Evolutionary conservation across 2,113 vertebrate species (phyloP).

Genomic region (Sinocyclocheilus rhinocerous): DNA sequence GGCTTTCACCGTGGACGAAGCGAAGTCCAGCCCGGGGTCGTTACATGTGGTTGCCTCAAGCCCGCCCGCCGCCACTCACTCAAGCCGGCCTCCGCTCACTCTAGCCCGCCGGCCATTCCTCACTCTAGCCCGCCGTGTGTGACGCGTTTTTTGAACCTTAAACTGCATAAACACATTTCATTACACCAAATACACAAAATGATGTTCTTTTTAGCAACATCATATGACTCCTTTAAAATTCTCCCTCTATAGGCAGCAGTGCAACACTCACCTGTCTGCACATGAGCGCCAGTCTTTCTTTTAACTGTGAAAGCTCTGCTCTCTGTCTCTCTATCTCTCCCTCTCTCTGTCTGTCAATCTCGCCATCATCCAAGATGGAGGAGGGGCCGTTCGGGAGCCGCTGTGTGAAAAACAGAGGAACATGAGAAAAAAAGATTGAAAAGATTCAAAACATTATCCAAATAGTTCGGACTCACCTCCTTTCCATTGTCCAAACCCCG

Average conservation of each 20-base stretch:
- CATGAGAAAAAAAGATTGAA: not conserved
- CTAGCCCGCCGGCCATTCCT: too few species aligned
- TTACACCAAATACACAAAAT: too few species aligned
- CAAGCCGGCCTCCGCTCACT: too few species aligned
- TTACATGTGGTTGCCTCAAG: too few species aligned
- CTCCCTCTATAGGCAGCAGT: not conserved
- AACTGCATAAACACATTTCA: too few species aligned
- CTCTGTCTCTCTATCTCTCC: conserved; percentile 85
- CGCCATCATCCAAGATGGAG: conserved; percentile 71
- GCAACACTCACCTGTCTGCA: conserved; percentile 81
- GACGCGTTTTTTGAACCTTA: too few species aligned
- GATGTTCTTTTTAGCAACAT: too few species aligned
- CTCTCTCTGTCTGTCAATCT: conserved; percentile 78
- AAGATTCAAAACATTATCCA: not conserved
- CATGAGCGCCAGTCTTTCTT: conserved; percentile 86
- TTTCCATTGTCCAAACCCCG: conserved; percentile 78
- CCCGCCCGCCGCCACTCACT: too few species aligned
- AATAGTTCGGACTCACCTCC: conserved; percentile 69
- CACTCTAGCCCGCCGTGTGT: too few species aligned
- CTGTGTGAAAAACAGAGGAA: conserved; percentile 64
- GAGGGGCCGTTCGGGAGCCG: conserved; percentile 83
- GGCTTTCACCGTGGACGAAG: too few species aligned
- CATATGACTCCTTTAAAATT: too few species aligned
- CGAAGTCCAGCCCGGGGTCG: too few species aligned
- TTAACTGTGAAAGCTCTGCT: conserved; percentile 84